Evolutionary conservation across 1,140 invertebrate species (phyloP), one percentile per base, ranked within the genome.

Genomic region (Scaptodrosophila lebanonensis): DNA sequence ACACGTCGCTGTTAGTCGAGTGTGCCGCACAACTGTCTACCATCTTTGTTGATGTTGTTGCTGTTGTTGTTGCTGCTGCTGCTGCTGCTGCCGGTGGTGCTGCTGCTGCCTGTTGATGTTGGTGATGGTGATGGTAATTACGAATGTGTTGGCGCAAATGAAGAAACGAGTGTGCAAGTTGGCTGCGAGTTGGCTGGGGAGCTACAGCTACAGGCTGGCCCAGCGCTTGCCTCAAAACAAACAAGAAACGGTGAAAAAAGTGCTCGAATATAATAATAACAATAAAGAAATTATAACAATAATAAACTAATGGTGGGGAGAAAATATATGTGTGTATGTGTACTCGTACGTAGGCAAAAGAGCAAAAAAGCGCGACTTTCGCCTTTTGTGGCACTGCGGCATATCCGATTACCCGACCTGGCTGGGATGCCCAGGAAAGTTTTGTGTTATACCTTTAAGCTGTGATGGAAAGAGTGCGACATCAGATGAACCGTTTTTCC

Each of bases 211-310:
- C n/a, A n/a, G n/a, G n/a, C n/a, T n/a, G n/a, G n/a, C n/a, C n/a
- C n/a, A n/a, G n/a, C n/a, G n/a, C n/a, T 25, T 25, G 22, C 22
- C 22, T 25, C 22, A 25, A 25, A 25, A 25, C 32, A 57, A 54
- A 48, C 7, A 20, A 40, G 6, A 50, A 29, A n/a, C 39, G 22
- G 30, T 58, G 64, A 58, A 51, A 61, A 49, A 56, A 45, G 52
- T 70, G 66, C 49, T 60, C 68, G 35, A 33, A 33, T 33, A 33
- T 62, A 36, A 72, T 61, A 75, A 66, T 76, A 65, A 76, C 66
- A 75, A 76, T 75, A 77, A 77, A 77, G 60, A 79, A 79, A 79
- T 77, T 82, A 79, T 77, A 79, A 77, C 73, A 77, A 75, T 75
- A 69, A 75, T 67, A 70, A 76, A 75, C 70, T 76, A 77, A 79